These are phyloP conservation scores for Dicyrtoma fusca DNA, from an alignment of 2,888 invertebrate species.

Conservation along the genomic window DNA sequence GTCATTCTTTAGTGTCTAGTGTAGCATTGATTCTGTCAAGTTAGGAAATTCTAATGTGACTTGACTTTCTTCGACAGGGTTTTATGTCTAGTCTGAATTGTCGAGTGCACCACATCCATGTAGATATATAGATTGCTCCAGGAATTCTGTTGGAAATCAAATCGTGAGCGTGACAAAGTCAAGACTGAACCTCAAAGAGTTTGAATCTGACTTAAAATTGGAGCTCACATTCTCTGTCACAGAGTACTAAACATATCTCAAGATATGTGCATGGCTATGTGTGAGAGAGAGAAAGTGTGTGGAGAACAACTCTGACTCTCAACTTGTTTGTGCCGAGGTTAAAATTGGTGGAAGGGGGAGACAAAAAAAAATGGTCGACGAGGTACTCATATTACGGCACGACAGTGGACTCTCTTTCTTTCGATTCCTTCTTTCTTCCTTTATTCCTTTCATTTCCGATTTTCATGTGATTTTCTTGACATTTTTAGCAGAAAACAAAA, in stretches of 20 bases:
- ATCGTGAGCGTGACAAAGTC: constrained; percentile 17
- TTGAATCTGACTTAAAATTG: constrained; percentile 11
- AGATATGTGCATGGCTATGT: too few species aligned
- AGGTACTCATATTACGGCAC: too few species aligned
- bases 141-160: not conserved
- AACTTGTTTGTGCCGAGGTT: too few species aligned
- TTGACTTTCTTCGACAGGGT: constrained; percentile 11
- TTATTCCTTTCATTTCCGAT: not conserved
- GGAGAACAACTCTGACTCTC: too few species aligned
- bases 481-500: too few species aligned
- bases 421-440: not conserved
- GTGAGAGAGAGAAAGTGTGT: too few species aligned
- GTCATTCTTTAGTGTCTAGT: too few species aligned
- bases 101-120: too few species aligned
- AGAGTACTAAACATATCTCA: not conserved
- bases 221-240: constrained; percentile 6
- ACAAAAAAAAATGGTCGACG: constrained; percentile 3
- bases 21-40: not conserved
- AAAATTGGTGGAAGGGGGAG: too few species aligned
- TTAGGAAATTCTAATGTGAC: constrained; percentile 18
- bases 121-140: too few species aligned
- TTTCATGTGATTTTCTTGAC: too few species aligned
- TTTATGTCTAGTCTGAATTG: not conserved
- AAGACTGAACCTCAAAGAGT: not conserved
- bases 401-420: too few species aligned